Evolutionary conservation across 2,113 vertebrate genomes (phyloP).

Genomic region (Scophthalmus maximus): DNA sequence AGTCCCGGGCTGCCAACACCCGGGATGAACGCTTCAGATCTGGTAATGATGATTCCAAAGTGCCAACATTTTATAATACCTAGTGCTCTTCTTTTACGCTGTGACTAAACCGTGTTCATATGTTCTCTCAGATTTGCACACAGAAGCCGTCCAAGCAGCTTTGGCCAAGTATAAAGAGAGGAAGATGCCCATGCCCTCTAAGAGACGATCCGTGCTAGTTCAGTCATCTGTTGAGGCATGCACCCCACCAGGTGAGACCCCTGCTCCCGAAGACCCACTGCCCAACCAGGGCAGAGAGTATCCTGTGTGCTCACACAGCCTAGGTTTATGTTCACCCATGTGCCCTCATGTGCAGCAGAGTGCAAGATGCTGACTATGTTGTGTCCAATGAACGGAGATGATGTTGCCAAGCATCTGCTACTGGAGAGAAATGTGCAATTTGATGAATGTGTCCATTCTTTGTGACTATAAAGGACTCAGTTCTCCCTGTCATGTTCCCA

Average conservation of each 20-base stretch:
- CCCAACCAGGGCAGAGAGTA: background rate
- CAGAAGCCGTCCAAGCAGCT: conserved; percentile 97
- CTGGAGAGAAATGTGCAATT: conserved; percentile 48
- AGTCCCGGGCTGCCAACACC: conserved; percentile 85
- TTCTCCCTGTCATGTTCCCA: conserved; percentile 58
- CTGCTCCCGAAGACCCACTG: background rate
- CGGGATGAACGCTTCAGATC: conserved; percentile 96
- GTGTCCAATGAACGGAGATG: conserved; percentile 40
- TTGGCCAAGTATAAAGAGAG: conserved; percentile 95
- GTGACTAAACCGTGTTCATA: conserved; percentile 18
- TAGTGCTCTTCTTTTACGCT: background rate
- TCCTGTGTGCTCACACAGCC: background rate
- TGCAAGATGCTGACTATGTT: conserved; percentile 49
- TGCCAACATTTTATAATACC: background rate
- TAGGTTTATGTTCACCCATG: background rate
- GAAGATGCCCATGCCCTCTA: conserved; percentile 98
- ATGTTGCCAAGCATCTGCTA: conserved; percentile 40
- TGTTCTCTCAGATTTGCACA: conserved; percentile 88
- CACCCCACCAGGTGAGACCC: conserved; percentile 91
- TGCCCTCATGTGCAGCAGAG: conserved; percentile 27
- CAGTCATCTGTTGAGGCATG: conserved; percentile 91
- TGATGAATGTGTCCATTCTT: conserved; percentile 73
- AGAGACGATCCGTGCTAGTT: conserved; percentile 91
- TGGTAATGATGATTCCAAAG: conserved; percentile 79
- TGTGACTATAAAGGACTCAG: conserved; percentile 42